These are phyloP conservation scores for Lampris megalopsis DNA, from an alignment of 2,113 vertebrate genomes.

Conservation along the genomic window DNA sequence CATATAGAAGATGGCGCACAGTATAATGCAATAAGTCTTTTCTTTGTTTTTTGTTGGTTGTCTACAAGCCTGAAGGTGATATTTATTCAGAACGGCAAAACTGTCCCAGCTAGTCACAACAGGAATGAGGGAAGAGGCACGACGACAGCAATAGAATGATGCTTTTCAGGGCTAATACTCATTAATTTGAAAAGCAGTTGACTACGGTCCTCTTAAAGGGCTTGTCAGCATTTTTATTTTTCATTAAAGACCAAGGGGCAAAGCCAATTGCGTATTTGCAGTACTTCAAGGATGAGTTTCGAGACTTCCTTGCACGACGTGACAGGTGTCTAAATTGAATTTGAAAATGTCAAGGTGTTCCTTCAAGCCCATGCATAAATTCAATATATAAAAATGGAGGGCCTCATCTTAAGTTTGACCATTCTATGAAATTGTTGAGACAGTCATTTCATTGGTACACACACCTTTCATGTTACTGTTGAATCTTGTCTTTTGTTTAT, in stretches of 20 bases:
- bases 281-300: neutral
- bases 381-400: no score
- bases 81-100: no score
- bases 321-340: neutral
- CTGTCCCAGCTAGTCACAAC: no score
- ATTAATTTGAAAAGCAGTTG: neutral
- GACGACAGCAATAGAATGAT: neutral
- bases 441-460: neutral
- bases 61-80: no score
- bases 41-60: no score
- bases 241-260: conserved; percentile 6
- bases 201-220: neutral
- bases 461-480: neutral
- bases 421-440: no score
- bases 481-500: conserved; percentile 14
- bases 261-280: neutral
- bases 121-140: neutral
- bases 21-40: neutral
- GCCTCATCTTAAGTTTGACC: no score
- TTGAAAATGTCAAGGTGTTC: no score
- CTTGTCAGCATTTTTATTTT: conserved; percentile 20
- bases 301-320: neutral
- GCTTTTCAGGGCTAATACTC: neutral
- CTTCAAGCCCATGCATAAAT: no score
- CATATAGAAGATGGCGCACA: neutral